Evolutionary conservation across 2,113 vertebrate genomes (phyloP), one percentile per base, ranked within the genome.

Genomic region (Lepus timidus): DNA sequence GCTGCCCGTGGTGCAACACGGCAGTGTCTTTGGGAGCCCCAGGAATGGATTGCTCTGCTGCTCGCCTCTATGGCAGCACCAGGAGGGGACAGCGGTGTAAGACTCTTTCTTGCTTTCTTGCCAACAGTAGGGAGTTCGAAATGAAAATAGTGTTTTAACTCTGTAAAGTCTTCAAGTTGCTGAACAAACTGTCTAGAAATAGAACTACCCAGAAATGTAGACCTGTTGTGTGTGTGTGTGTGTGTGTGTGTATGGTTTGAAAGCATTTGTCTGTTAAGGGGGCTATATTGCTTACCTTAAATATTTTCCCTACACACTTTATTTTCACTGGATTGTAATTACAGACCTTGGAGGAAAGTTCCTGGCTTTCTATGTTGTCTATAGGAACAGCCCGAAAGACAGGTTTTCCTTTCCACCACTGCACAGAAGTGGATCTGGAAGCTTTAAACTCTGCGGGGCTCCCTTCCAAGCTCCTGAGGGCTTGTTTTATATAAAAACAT

Each of bases 401-500:
- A 93, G 74, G 14, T 55, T 95, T 86, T 88, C 80, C 89, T 88
- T 51, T 67, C 6, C 1, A 3, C 10, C 19, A 61, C 33, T 64
- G 44, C 17, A 39, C 31, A 27, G 39, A 94, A 93, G 58, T 79
- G 20, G 49, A 87, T 93, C 73, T 87, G 76, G 44, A 95, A 64
- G 51, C 81, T 88, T 95, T 85, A 73, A 96, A 93, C 62, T 90
- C 14, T 70, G 0, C 12, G 61, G 71, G 92, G 76, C 76, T 92
- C 51, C 81, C 31, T 93, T 96, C 95, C 92, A 95, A 95, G 84
- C 33, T 74, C 73, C 39, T 0, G 22, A 95, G 68, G 89, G 84
- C 68, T 97, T 96, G 73, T 94, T 90, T 89, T 84, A 67, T 93
- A 62, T 90, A 85, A 96, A 96, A 92, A 82, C 81, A 92, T 85